These are phyloP conservation scores for Calameuta pallipes DNA, from an alignment of 2,888 invertebrate species.

Conservation along the genomic window DNA sequence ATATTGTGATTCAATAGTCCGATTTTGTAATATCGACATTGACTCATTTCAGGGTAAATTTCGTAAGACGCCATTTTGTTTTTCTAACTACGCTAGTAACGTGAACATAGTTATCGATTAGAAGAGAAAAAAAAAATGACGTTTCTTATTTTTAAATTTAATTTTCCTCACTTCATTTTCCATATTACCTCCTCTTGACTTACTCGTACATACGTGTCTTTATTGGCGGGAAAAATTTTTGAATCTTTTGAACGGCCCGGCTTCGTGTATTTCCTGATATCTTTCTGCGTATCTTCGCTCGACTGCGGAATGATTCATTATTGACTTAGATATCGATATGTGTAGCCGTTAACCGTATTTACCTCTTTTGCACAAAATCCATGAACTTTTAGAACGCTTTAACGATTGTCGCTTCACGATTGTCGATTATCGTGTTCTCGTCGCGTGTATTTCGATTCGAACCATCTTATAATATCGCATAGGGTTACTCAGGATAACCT, in stretches of 20 bases:
- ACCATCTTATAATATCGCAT: background rate
- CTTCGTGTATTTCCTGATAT: background rate
- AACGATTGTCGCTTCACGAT: background rate
- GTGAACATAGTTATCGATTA: background rate
- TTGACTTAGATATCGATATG: background rate
- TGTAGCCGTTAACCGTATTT: background rate
- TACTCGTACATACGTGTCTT: too few species aligned
- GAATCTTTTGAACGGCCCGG: background rate
- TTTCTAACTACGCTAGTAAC: background rate
- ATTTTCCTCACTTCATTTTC: background rate
- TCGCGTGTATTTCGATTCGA: background rate
- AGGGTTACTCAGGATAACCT: background rate
- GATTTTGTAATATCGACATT: background rate
- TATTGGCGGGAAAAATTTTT: background rate
- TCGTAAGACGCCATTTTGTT: background rate
- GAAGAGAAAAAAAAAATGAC: background rate
- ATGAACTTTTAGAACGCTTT: background rate
- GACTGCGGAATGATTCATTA: background rate
- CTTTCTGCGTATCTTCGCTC: too few species aligned
- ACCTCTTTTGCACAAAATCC: background rate
- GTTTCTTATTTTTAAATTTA: background rate
- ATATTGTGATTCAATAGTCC: background rate
- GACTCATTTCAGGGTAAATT: background rate
- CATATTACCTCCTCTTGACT: background rate
- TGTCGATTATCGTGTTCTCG: background rate